Percentiles rank a stretch among this genome's conserved stretches.
phyloP scores from a whole-genome alignment of 2,113 vertebrate genomes.

The Phycodurus eques region DNA sequence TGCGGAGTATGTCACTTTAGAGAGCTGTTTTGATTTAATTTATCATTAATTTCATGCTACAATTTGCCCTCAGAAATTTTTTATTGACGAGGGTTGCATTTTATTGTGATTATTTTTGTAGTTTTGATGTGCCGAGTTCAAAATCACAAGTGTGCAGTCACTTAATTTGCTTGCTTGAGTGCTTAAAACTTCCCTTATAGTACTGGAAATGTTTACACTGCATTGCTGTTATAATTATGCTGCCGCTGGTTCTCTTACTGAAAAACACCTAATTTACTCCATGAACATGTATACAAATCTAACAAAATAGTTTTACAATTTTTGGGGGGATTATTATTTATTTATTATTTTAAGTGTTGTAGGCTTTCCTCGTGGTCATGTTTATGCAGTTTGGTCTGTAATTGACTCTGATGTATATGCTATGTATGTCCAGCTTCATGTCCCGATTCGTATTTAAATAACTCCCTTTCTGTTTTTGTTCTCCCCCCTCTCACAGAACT shows the following conservation, averaged over 20 bases:
- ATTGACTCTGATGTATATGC: neutral
- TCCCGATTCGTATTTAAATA: neutral
- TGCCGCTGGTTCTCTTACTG: neutral
- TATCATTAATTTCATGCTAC: too few relatives aligned
- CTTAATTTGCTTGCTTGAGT: neutral
- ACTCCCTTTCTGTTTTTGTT: constrained; percentile 4
- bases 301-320: too few relatives aligned
- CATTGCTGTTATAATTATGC: neutral
- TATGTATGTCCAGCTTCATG: neutral
- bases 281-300: neutral
- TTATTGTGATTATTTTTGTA: neutral
- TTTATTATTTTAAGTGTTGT: too few relatives aligned
- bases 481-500: constrained; percentile 63
- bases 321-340: too few relatives aligned
- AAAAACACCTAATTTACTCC: neutral
- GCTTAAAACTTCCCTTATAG: neutral
- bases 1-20: neutral
- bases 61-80: neutral
- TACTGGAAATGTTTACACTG: neutral
- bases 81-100: neutral
- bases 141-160: neutral
- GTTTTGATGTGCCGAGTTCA: neutral
- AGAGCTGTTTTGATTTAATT: neutral
- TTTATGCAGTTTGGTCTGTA: neutral
- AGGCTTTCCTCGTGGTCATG: neutral